Conservation (phyloP, 2,888 invertebrate genomes). For the Drosophila neonasuta region DNA sequence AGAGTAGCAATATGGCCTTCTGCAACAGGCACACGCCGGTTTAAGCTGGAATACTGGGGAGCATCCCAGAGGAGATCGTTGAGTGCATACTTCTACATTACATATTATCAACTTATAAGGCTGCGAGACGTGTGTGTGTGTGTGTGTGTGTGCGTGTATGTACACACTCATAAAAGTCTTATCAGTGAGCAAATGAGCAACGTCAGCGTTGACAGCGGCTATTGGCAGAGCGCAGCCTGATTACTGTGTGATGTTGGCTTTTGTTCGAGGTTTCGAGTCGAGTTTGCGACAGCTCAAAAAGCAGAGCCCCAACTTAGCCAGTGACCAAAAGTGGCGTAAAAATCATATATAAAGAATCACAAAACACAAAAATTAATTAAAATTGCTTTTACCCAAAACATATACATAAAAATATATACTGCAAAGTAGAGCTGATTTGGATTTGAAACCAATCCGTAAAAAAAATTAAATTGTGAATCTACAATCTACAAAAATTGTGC, state of each 20-base stretch:
- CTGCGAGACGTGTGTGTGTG: conserved; percentile 22
- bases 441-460: not conserved
- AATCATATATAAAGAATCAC: conserved; percentile 4
- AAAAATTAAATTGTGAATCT: conserved; percentile 3
- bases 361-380: conserved; percentile 1
- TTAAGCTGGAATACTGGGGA: conserved; percentile 51
- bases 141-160: conserved; percentile 19
- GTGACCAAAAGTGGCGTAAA: conserved; percentile 63
- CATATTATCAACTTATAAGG: conserved; percentile 36
- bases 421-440: conserved; percentile 7
- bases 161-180: conserved; percentile 20
- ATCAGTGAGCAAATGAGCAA: conserved; percentile 38
- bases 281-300: conserved; percentile 49
- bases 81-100: conserved; percentile 16
- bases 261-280: conserved; percentile 73
- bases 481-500: conserved; percentile 33
- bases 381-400: not conserved
- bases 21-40: conserved; percentile 64
- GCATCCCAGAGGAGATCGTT: conserved; percentile 8
- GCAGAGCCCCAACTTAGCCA: conserved; percentile 50
- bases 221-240: conserved; percentile 50
- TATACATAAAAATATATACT: not conserved
- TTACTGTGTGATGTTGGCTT: conserved; percentile 57
- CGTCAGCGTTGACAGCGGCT: conserved; percentile 35
- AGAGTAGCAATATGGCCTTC: conserved; percentile 29